Conservation (phyloP, 2,888 invertebrate genomes). For the Mesorhabditis spiculigera region DNA sequence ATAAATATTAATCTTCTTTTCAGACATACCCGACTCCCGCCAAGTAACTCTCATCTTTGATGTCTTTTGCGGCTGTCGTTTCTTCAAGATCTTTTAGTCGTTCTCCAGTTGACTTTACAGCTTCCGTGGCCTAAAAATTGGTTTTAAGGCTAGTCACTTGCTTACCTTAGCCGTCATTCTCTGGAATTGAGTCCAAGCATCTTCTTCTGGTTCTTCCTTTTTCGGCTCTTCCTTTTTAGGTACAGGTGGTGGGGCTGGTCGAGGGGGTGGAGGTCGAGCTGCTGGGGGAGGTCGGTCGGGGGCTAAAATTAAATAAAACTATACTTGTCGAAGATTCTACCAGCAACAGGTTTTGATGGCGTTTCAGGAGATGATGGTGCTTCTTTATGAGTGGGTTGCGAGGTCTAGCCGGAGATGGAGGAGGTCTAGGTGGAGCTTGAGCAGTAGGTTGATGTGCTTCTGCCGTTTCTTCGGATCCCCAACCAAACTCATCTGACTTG, state of each 20-base stretch:
- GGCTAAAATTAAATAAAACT: constrained; percentile 10
- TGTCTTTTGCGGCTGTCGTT: constrained; percentile 47
- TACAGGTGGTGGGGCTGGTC: constrained; percentile 29
- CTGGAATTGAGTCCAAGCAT: constrained; percentile 55
- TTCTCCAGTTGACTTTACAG: constrained; percentile 45
- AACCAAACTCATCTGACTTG: neutral
- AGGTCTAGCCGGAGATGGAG: constrained; percentile 27
- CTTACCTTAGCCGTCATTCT: constrained; percentile 53
- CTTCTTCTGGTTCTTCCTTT: constrained; percentile 47
- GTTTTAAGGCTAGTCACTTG: constrained; percentile 5
- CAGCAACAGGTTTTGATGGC: neutral
- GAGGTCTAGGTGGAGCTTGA: constrained; percentile 19
- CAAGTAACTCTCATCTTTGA: constrained; percentile 53
- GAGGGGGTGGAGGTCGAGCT: constrained; percentile 35
- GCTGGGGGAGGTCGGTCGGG: constrained; percentile 34
- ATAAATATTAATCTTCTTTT: constrained; percentile 2
- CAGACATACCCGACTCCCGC: constrained; percentile 29
- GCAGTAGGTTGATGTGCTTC: too few relatives aligned
- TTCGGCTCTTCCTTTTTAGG: constrained; percentile 18
- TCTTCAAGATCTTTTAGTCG: constrained; percentile 45
- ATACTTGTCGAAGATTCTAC: neutral
- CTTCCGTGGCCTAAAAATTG: constrained; percentile 27
- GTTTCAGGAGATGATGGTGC: neutral
- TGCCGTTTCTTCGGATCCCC: neutral
- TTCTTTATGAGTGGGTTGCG: constrained; percentile 21